A percentile compares a stretch with the other conserved stretches of the same genome.
These are phyloP conservation scores for Lypha dubia DNA, from an alignment of 2,888 invertebrate species.

Conservation along the genomic window DNA sequence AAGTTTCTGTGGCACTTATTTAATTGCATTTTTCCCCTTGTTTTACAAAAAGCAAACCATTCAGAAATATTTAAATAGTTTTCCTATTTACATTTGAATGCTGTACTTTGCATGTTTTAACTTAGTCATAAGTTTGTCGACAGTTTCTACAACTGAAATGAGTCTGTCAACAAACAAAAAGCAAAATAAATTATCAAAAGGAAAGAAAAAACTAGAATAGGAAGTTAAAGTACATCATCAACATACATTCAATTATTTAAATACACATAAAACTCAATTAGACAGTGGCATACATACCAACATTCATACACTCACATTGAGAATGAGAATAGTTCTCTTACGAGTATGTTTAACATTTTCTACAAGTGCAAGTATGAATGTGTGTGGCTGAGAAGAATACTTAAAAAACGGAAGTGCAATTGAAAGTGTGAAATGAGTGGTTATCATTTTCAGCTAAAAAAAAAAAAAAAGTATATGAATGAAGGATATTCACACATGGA, in stretches of 20 bases:
- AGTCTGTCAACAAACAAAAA: slow-evolving; percentile 3
- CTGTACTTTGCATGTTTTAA: slow-evolving; percentile 16
- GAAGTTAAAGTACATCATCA: slow-evolving; percentile 44
- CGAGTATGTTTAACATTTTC: background rate
- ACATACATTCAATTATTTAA: slow-evolving; percentile 47
- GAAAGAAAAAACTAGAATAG: background rate
- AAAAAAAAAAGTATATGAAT: no score
- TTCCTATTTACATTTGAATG: slow-evolving; percentile 52
- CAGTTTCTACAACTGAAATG: slow-evolving; percentile 17
- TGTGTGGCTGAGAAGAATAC: slow-evolving; percentile 40
- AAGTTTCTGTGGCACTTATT: slow-evolving; percentile 6
- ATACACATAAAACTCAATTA: slow-evolving; percentile 33
- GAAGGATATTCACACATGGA: slow-evolving; percentile 22
- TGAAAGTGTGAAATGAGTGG: slow-evolving; percentile 70
- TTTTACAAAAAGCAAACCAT: slow-evolving; percentile 17
- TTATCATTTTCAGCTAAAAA: slow-evolving; percentile 50
- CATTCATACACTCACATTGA: background rate
- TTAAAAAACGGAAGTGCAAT: slow-evolving; percentile 67
- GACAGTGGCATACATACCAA: background rate
- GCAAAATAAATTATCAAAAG: background rate
- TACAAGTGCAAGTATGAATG: background rate
- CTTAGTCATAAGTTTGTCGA: slow-evolving; percentile 29
- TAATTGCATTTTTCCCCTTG: slow-evolving; percentile 7
- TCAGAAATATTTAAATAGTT: slow-evolving; percentile 68
- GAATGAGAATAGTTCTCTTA: no score